Conservation (phyloP, 2,888 invertebrate species). For the Drosophila atroscutellata region DNA sequence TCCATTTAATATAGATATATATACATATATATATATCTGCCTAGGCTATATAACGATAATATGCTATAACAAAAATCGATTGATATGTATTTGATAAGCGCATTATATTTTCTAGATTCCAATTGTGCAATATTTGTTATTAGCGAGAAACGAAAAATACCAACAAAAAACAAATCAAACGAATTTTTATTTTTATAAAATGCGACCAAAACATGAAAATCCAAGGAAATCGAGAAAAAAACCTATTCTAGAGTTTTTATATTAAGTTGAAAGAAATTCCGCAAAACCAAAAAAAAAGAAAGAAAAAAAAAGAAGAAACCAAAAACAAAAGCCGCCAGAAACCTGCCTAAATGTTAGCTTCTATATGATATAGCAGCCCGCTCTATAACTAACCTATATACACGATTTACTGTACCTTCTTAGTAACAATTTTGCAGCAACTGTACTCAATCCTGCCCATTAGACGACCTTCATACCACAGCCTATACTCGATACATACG, state of each 20-base stretch:
- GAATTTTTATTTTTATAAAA: constrained; percentile 77
- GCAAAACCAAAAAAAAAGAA: constrained; percentile 5
- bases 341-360: constrained; percentile 63
- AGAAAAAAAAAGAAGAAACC: neutral
- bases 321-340: constrained; percentile 45
- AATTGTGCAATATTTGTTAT: constrained; percentile 77
- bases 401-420: constrained; percentile 74
- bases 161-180: constrained; percentile 21
- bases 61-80: constrained; percentile 34
- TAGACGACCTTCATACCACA: constrained; percentile 70
- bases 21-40: constrained; percentile 35
- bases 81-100: constrained; percentile 67
- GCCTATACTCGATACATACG: constrained; percentile 30
- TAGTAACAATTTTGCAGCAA: constrained; percentile 74
- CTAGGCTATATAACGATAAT: constrained; percentile 41
- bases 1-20: constrained; percentile 56
- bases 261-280: constrained; percentile 34
- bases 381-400: constrained; percentile 63
- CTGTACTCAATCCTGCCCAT: constrained; percentile 78
- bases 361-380: constrained; percentile 57
- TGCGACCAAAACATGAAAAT: constrained; percentile 61
- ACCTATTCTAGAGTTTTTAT: constrained; percentile 38
- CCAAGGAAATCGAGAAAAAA: constrained; percentile 3
- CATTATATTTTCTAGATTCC: constrained; percentile 74
- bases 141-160: constrained; percentile 43